A percentile compares a stretch with the other conserved stretches of the same genome.
phyloP scores from a whole-genome alignment of 2,113 vertebrate genomes.

The Gnathonemus echidnorhynchus region DNA sequence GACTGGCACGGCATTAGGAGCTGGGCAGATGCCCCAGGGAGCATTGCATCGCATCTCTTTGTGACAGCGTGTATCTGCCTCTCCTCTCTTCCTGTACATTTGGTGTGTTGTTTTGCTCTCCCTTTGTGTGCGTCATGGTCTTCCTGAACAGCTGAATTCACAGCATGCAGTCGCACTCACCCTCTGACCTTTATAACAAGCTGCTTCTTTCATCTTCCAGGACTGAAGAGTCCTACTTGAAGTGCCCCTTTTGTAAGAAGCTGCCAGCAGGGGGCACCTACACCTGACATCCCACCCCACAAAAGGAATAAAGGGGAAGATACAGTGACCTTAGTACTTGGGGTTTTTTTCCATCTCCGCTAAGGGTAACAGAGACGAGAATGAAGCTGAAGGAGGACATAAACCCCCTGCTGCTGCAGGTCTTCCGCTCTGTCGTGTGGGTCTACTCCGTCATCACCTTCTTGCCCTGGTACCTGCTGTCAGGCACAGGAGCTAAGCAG shows the following conservation, averaged over 20 bases:
- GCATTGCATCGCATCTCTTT: background rate
- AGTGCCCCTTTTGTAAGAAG: background rate
- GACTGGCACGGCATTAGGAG: background rate
- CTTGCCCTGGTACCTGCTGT: slow-evolving; percentile 75
- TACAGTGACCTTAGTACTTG: background rate
- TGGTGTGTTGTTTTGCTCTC: background rate
- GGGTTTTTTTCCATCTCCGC: background rate
- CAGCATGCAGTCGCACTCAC: background rate
- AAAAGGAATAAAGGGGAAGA: background rate
- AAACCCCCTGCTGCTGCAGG: slow-evolving; percentile 73
- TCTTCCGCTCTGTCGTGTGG: slow-evolving; percentile 74
- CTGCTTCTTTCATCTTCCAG: background rate
- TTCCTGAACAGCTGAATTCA: background rate
- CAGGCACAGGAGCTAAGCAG: slow-evolving; percentile 59
- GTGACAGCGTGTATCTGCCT: background rate
- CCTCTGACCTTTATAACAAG: background rate
- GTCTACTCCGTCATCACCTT: slow-evolving; percentile 74
- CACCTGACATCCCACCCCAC: background rate
- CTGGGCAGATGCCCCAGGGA: background rate
- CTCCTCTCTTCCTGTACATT: background rate
- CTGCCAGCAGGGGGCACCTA: background rate
- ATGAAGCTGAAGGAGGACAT: slow-evolving; percentile 86
- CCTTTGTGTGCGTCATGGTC: background rate
- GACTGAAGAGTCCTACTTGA: background rate
- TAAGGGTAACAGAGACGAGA: slow-evolving; percentile 33